Evolutionary conservation across 2,797 vertebrate genomes (phyloP), one percentile per base, ranked within the genome.

Genomic region (Gallinago stenura): DNA sequence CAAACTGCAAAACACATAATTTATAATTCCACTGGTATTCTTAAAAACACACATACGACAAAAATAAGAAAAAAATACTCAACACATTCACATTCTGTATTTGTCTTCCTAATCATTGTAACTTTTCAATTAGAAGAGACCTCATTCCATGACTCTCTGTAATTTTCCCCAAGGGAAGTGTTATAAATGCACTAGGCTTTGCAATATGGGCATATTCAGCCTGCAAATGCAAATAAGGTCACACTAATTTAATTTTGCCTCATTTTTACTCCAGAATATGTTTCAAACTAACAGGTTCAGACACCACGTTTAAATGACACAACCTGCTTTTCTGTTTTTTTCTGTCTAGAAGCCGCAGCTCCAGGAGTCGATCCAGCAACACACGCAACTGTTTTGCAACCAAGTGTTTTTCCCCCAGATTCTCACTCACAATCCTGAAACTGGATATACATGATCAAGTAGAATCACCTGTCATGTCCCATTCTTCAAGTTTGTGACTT

Each of bases 111-210:
- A 91, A 92, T 95, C 87, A 94, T 95, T 89, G 48, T 90, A 68
- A 76, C 66, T 97, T 97, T 97, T 97, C 97, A 97, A 97, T 97
- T 97, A 97, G 93, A 86, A 92, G 87, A 94, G 64, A 43, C 92
- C 89, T 95, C 92, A 83, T 95, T 96, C 91, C 95, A 87, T 92
- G 96, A 91, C 76, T 78, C 90, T 95, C 77, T 48, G 60, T 93
- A 85, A 96, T 89, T 92, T 92, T 77, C 89, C 96, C 96, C 85
- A 86, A 78, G 93, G n/a, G 96, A 96, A 94, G 94, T 37, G 89
- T n/a, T 97, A 96, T 93, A 95, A 97, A 97, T 75, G 95, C 96
- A 94, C 75, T 51, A 91, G 37, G 94, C 85, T 96, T 94, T 76
- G 51, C 90, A 90, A 94, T 93, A 90, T 43, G 86, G 93, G 94